Base-by-base conservation (phyloP, 1,140 invertebrate genomes). In the Delia radicum region DNA sequence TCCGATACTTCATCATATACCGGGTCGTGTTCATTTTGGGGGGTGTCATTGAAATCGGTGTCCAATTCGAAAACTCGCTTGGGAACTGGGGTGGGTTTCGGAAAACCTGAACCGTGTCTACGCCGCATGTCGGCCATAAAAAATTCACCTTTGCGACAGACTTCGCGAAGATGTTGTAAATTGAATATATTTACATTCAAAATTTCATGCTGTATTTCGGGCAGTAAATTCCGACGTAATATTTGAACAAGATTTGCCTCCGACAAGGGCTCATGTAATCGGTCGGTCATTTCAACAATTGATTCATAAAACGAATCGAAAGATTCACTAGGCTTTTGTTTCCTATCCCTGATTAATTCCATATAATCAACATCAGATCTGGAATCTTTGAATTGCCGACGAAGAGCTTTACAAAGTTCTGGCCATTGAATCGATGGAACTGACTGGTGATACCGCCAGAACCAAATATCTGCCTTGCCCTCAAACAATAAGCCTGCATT, bases 281-380 rank as follows among this genome's bases (percentile, higher is more conserved):
- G 69, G 37, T 76, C 75, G 3, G 48, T 48, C 27, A 76, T 65
- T n/a, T n/a, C n/a, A n/a, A n/a, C n/a, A n/a, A n/a, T n/a, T n/a
- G n/a, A n/a, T n/a, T n/a, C n/a, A n/a, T n/a, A n/a, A n/a, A n/a
- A n/a, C n/a, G n/a, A n/a, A n/a, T n/a, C n/a, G n/a, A n/a, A n/a
- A n/a, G n/a, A n/a, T n/a, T n/a, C n/a, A n/a, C n/a, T n/a, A n/a
- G n/a, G n/a, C n/a, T n/a, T n/a, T n/a, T n/a, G n/a, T 65, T 72
- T 76, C 21, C 69, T 10, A n/a, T 76, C 65, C 0, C 69, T 15
- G 21, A 76, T 76, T n/a, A 69, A 13, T 21, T 65, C 31, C 28
- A 29, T 18, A 28, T 28, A n/a, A 18, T 75, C 62, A 29, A 65
- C 21, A 29, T 75, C 74, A 7, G 74, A 69, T 8, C 74, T 28